Evolutionary conservation across 1,140 invertebrate species (phyloP).

Genomic region (Phymorhynchus buccinoides): DNA sequence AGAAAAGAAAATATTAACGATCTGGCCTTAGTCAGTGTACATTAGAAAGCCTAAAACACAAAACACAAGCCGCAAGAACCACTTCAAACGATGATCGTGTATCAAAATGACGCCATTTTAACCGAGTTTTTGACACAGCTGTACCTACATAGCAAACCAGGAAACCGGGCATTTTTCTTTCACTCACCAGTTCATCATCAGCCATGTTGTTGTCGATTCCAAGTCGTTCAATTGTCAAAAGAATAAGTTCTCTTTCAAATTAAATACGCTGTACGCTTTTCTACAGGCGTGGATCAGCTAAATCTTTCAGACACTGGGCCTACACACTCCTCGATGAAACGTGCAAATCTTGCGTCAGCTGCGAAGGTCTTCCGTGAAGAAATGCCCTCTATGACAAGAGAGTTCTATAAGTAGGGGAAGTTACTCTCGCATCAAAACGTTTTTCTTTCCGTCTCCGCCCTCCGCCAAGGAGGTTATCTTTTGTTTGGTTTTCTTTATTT

Average conservation of each 20-base stretch:
- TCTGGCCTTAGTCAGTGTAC: too few relatives aligned
- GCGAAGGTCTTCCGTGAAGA: neutral
- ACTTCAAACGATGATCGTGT: neutral
- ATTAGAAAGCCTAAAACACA: too few relatives aligned
- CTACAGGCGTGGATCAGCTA: neutral
- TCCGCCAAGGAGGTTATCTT: too few relatives aligned
- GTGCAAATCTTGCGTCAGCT: constrained; percentile 37
- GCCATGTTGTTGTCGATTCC: constrained; percentile 36
- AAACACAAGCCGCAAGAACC: neutral
- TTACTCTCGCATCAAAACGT: too few relatives aligned
- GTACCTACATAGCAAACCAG: neutral
- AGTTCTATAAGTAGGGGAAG: neutral
- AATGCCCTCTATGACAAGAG: neutral
- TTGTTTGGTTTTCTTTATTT: too few relatives aligned
- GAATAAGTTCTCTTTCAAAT: neutral
- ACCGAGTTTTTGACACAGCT: neutral
- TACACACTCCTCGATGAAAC: neutral
- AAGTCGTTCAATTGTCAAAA: neutral
- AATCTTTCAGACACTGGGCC: neutral
- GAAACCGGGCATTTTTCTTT: constrained; percentile 29
- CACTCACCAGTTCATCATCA: constrained; percentile 50
- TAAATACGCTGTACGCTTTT: neutral
- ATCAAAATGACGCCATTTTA: constrained; percentile 9
- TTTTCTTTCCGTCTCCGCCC: too few relatives aligned
- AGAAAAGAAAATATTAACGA: too few relatives aligned